phyloP scores from a whole-genome alignment of 2,888 invertebrate species.

The Iselma pallidipennis region DNA sequence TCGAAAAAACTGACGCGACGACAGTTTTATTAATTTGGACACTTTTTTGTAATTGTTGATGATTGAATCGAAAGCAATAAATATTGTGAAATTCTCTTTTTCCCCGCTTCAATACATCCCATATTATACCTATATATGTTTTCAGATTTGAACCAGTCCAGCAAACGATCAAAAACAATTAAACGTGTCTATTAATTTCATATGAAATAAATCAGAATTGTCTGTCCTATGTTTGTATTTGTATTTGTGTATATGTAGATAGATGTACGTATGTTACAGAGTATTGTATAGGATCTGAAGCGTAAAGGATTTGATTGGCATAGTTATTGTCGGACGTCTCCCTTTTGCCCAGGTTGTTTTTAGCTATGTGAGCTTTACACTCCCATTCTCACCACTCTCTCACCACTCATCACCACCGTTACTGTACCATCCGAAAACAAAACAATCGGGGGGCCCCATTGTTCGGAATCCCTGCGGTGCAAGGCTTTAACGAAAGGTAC shows the following conservation, averaged over 20 bases:
- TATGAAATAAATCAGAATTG: slow-evolving; percentile 38
- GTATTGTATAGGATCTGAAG: slow-evolving; percentile 36
- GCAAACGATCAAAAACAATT: slow-evolving; percentile 21
- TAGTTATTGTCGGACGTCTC: slow-evolving; percentile 39
- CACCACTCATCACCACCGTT: slow-evolving; percentile 15
- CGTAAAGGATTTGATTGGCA: slow-evolving; percentile 47
- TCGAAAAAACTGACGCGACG: no score
- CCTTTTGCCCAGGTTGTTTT: slow-evolving; percentile 24
- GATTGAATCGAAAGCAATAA: no score
- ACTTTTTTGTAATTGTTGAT: no score
- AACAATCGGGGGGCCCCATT: slow-evolving; percentile 37
- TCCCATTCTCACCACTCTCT: slow-evolving; percentile 20
- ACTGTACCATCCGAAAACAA: slow-evolving; percentile 23
- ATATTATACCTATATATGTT: no score
- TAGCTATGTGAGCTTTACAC: slow-evolving; percentile 22
- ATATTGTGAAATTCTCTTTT: no score
- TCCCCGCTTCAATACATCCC: no score
- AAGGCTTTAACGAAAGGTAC: slow-evolving; percentile 28
- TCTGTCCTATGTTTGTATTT: no score
- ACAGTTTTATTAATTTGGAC: no score
- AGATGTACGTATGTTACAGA: background rate
- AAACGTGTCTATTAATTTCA: slow-evolving; percentile 27
- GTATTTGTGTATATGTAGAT: no score
- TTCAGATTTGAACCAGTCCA: no score
- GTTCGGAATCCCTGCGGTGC: slow-evolving; percentile 37